phyloP scores from a whole-genome alignment of 2,797 vertebrate species.

The Chelidonichthys spinosus region DNA sequence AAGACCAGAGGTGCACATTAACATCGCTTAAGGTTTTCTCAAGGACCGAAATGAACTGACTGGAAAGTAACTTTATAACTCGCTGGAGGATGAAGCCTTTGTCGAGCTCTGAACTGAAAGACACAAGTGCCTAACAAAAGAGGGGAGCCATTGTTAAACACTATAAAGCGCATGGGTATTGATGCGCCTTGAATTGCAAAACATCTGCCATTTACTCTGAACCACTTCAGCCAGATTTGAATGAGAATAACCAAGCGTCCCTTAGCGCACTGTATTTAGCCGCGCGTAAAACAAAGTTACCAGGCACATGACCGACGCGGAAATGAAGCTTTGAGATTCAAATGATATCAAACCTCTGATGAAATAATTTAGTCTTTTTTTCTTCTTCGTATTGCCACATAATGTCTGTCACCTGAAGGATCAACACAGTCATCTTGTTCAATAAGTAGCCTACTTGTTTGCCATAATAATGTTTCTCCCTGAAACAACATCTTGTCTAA shows the following conservation, averaged over 20 bases:
- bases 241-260: constrained; percentile 77
- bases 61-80: constrained; percentile 91
- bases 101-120: constrained; percentile 79
- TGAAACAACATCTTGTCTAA: neutral
- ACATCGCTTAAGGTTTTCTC: constrained; percentile 88
- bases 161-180: constrained; percentile 82
- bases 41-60: constrained; percentile 85
- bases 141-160: constrained; percentile 80
- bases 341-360: neutral
- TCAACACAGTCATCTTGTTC: neutral
- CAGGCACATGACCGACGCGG: constrained; percentile 33
- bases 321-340: constrained; percentile 38
- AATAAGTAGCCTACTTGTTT: neutral
- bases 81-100: constrained; percentile 87
- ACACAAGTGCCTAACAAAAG: constrained; percentile 85
- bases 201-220: constrained; percentile 88
- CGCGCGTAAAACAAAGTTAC: constrained; percentile 69
- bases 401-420: neutral
- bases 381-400: neutral
- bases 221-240: constrained; percentile 80
- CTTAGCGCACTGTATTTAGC: constrained; percentile 60
- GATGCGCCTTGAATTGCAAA: constrained; percentile 88
- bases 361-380: neutral
- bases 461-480: accelerated
- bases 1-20: constrained; percentile 86